Percentiles rank a stretch among this genome's conserved stretches.
These are phyloP conservation scores for Tachina lurida DNA, from an alignment of 2,888 invertebrate species.

Conservation along the genomic window DNA sequence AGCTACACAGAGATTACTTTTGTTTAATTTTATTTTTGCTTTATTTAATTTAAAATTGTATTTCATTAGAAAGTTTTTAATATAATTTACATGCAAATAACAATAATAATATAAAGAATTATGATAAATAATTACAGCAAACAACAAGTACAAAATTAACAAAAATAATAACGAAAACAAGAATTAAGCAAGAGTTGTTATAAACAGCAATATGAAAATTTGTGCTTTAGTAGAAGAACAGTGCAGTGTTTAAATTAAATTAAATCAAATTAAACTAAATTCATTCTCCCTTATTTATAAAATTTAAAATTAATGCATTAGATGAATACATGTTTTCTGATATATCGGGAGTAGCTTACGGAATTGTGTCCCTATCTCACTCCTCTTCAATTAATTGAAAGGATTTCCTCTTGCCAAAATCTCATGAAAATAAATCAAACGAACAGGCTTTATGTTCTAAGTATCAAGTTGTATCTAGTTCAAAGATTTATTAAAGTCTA, in stretches of 20 bases:
- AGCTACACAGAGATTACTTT: slow-evolving; percentile 11
- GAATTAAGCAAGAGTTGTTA: background rate
- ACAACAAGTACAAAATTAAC: background rate
- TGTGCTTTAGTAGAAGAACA: background rate
- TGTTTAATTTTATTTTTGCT: background rate
- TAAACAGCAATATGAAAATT: background rate
- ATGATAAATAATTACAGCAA: slow-evolving; percentile 39
- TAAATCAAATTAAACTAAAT: too few species aligned
- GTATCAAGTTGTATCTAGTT: too few species aligned
- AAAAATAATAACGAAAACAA: background rate
- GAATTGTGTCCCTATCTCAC: too few species aligned
- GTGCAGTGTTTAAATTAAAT: background rate
- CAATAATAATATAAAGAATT: slow-evolving; percentile 31
- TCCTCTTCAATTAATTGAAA: too few species aligned
- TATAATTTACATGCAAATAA: slow-evolving; percentile 46
- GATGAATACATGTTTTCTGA: too few species aligned
- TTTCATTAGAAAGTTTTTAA: slow-evolving; percentile 36
- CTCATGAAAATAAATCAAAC: too few species aligned
- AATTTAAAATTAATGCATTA: too few species aligned
- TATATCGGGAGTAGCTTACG: too few species aligned
- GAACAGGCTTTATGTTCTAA: too few species aligned
- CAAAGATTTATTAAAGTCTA: too few species aligned
- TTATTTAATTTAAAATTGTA: background rate
- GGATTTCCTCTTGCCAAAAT: too few species aligned
- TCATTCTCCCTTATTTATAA: too few species aligned